Percentiles rank a stretch among this genome's conserved stretches.
Conservation (phyloP, 2,888 invertebrate genomes). For the Idaea straminata region DNA sequence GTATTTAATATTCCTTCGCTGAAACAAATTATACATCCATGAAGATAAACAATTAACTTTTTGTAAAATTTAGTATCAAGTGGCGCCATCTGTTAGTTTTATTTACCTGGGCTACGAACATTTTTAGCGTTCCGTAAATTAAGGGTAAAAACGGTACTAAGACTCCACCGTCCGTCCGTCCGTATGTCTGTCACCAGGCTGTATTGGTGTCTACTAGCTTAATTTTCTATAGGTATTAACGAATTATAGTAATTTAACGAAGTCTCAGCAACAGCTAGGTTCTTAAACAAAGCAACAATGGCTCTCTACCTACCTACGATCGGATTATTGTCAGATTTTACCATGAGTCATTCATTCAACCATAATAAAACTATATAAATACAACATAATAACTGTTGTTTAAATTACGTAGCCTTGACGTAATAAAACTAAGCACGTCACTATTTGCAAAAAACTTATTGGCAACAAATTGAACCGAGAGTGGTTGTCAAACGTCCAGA, state of each 20-base stretch:
- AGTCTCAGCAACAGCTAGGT: not conserved
- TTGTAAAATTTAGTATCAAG: too few relatives aligned
- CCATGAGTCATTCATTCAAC: not conserved
- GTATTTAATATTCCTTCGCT: too few relatives aligned
- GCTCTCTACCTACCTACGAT: not conserved
- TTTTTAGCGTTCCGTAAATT: too few relatives aligned
- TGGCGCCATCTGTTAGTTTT: too few relatives aligned
- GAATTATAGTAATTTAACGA: not conserved
- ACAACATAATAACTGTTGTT: slow-evolving; percentile 22
- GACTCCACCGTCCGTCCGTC: too few relatives aligned
- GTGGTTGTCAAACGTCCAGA: slow-evolving; percentile 37
- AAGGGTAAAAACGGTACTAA: too few relatives aligned
- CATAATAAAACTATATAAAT: not conserved
- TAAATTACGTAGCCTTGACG: slow-evolving; percentile 7
- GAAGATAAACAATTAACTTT: too few relatives aligned
- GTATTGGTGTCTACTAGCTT: too few relatives aligned
- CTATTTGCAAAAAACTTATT: slow-evolving; percentile 43
- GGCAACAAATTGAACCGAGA: slow-evolving; percentile 34
- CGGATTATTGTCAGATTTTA: not conserved
- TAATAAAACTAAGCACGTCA: slow-evolving; percentile 8
- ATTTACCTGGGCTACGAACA: too few relatives aligned
- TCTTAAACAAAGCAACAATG: not conserved
- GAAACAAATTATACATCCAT: too few relatives aligned
- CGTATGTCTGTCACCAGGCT: too few relatives aligned
- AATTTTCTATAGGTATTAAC: too few relatives aligned